phyloP scores from a whole-genome alignment of 2,113 vertebrate species.

The Poeciliopsis occidentalis region DNA sequence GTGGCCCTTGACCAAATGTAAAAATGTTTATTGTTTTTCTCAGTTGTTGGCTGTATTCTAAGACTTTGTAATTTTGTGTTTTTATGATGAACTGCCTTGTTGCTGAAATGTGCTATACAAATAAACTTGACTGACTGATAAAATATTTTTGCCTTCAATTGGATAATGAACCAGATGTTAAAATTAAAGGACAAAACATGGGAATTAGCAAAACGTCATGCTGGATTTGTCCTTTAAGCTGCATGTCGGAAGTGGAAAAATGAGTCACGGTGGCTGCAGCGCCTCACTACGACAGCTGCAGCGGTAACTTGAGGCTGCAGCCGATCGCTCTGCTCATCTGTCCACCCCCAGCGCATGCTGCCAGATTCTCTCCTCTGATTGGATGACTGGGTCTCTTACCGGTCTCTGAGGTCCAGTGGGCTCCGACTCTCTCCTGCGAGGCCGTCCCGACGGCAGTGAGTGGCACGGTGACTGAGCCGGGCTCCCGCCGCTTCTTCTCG shows the following conservation, averaged over 20 bases:
- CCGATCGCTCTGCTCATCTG: slow-evolving; percentile 21
- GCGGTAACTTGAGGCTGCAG: neutral
- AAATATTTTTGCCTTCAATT: neutral
- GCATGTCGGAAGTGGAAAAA: slow-evolving; percentile 31
- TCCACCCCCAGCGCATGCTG: slow-evolving; percentile 24
- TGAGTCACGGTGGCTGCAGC: slow-evolving; percentile 6
- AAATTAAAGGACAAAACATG: neutral
- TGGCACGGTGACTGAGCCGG: slow-evolving; percentile 90
- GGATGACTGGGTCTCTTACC: slow-evolving; percentile 83
- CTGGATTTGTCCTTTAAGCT: slow-evolving; percentile 50
- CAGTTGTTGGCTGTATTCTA: no score
- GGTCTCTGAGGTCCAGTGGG: slow-evolving; percentile 92
- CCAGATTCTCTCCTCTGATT: slow-evolving; percentile 41
- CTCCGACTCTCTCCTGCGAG: slow-evolving; percentile 91
- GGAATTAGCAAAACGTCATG: neutral
- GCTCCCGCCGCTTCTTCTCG: slow-evolving; percentile 84
- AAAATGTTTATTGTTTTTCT: no score
- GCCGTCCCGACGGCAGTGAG: slow-evolving; percentile 87
- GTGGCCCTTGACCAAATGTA: no score
- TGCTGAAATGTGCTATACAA: no score
- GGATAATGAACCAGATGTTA: no score
- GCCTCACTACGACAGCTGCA: neutral
- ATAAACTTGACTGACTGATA: no score
- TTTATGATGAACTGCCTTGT: no score
- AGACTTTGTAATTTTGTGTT: no score